Base-by-base conservation (phyloP, 2,888 invertebrate species). In the Eretmocerus hayati region DNA sequence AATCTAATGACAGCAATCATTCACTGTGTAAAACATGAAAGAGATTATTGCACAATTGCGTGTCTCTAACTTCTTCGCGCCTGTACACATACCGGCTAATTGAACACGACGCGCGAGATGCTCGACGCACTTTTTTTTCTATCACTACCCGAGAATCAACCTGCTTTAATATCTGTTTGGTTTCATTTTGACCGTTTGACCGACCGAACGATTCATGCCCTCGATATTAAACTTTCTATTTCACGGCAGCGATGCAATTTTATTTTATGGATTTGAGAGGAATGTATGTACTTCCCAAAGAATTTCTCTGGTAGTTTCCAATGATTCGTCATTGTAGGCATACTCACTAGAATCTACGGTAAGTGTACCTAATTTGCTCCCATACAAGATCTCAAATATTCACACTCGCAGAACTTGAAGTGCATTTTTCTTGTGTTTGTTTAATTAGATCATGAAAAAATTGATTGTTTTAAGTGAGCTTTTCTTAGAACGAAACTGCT, bases 1-100 rank as follows among this genome's bases (percentile, higher is more conserved):
- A 9, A 26, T 26, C 26, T 26, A 26, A 11, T 11, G 26, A 11
- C 11, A 26, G 26, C 26, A 11, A 26, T 26, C 26, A 1, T 26
- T 26, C 26, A 11, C 26, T 11, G 26, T 26, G n/a, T n/a, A n/a
- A n/a, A n/a, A n/a, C n/a, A n/a, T n/a, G 22, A n/a, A 41, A 38
- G 19, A 46, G 15, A 5, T 8, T 36, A 11, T 35, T 35, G 35
- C 31, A 22, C 32, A 44, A 36, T 26, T 26, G 31, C 26, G 21
- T 15, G 23, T 2, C 22, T 32, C 18, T 11, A 19, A 37, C 16
- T 49, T 32, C 45, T 40, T 19, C 36, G 16, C 38, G 38, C 41
- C 46, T 32, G 16, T 18, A 30, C 11, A 37, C 19, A 26, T 15
- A 42, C 42, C 43, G 26, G 43, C 26, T 43, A 43, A 43, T 48